Percentiles rank a stretch among this genome's conserved stretches.
Conservation (phyloP, 2,113 vertebrate genomes). For the Ailurus styani region DNA sequence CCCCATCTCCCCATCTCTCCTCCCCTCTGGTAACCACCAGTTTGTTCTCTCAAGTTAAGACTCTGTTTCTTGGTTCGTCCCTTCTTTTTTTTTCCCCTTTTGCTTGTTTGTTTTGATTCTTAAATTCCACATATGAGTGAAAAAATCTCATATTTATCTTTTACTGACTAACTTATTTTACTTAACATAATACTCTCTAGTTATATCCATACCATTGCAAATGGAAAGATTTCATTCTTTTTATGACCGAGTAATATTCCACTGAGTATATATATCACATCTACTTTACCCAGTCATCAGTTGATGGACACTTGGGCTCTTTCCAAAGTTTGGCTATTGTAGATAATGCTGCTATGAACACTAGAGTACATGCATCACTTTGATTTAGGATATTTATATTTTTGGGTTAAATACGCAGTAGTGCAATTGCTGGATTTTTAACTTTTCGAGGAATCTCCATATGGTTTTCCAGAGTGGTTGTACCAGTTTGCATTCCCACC, state of each 20-base stretch:
- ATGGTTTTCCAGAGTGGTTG: background rate
- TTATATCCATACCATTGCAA: background rate
- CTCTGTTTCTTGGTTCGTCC: background rate
- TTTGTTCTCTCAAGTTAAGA: background rate
- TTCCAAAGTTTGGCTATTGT: background rate
- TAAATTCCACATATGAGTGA: background rate
- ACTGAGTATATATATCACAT: background rate
- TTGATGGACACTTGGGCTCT: background rate
- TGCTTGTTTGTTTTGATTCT: background rate
- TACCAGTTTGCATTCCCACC: background rate
- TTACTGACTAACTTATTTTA: background rate
- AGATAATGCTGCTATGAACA: background rate
- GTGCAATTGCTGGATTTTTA: background rate
- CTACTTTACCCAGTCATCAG: background rate
- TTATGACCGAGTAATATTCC: background rate
- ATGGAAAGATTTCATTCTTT: background rate
- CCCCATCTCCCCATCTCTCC: background rate
- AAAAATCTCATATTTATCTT: background rate
- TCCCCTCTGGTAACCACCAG: background rate
- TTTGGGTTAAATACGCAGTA: background rate
- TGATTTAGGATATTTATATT: background rate
- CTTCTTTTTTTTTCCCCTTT: background rate
- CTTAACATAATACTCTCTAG: background rate
- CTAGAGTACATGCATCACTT: background rate
- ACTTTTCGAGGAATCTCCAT: background rate